Percentiles rank a stretch among this genome's conserved stretches.
Conservation (phyloP, 2,888 invertebrate species). For the Ligdia adustata region DNA sequence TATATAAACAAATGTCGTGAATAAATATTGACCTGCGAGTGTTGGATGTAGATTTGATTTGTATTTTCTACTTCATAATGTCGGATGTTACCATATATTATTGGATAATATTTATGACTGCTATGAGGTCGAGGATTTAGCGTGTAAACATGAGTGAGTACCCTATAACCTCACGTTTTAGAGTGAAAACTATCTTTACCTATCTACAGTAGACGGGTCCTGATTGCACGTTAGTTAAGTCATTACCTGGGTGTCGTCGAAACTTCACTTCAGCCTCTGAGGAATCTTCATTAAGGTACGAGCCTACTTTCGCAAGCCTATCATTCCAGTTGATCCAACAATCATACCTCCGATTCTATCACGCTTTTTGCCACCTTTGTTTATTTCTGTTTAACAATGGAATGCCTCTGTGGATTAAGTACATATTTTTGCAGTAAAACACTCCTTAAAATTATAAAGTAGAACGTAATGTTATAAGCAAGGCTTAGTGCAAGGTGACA, state of each 20-base stretch:
- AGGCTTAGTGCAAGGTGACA: too few relatives aligned
- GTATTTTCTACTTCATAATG: conserved; percentile 13
- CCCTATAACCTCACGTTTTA: too few relatives aligned
- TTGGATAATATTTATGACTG: background rate
- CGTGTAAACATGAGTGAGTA: too few relatives aligned
- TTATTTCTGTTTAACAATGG: too few relatives aligned
- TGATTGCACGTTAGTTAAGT: conserved; percentile 66
- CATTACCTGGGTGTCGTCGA: conserved; percentile 59
- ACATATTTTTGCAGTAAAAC: too few relatives aligned
- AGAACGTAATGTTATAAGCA: too few relatives aligned
- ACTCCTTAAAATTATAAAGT: too few relatives aligned
- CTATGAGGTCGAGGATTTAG: background rate
- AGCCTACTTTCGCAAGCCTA: conserved; percentile 45
- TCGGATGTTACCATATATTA: background rate
- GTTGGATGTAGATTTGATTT: conserved; percentile 14
- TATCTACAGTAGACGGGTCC: conserved; percentile 41
- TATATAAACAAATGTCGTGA: conserved; percentile 23
- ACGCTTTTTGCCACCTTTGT: too few relatives aligned
- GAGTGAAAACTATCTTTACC: conserved; percentile 27
- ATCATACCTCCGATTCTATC: too few relatives aligned
- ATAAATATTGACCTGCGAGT: conserved; percentile 29
- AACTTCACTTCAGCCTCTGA: conserved; percentile 40
- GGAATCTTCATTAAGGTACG: conserved; percentile 57
- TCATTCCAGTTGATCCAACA: conserved; percentile 35
- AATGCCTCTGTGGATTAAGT: too few relatives aligned